Evolutionary conservation across 2,888 invertebrate genomes (phyloP).

Genomic region (Trissonchulus latispiculum): DNA sequence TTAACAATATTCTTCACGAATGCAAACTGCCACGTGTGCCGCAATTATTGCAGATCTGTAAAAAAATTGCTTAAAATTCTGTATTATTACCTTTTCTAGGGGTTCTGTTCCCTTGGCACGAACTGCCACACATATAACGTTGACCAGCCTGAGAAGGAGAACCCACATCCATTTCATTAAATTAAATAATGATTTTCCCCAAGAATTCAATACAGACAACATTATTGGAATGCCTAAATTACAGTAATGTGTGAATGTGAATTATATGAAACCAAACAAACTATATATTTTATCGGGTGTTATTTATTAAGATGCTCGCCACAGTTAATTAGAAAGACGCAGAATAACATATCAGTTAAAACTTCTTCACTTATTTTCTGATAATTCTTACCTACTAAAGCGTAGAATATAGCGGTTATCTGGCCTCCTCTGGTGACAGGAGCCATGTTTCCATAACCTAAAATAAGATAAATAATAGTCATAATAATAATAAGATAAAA

Average conservation of each 20-base stretch:
- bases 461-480: no score
- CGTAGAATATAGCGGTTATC: background rate
- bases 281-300: no score
- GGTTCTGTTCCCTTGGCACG: background rate
- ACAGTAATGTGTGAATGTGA: no score
- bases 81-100: background rate
- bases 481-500: no score
- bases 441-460: background rate
- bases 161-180: background rate
- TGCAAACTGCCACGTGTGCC: no score
- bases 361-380: no score
- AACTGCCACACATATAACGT: background rate
- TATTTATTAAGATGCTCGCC: no score
- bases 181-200: background rate
- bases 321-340: no score
- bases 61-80: background rate
- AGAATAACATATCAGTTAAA: no score
- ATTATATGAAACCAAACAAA: no score
- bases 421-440: background rate
- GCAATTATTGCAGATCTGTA: no score
- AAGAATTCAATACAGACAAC: background rate
- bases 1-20: no score
- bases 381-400: background rate
- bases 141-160: background rate
- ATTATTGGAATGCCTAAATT: constrained; percentile 9